Base-by-base conservation (phyloP, 1,140 invertebrate genomes). In the Drosophila willistoni region DNA sequence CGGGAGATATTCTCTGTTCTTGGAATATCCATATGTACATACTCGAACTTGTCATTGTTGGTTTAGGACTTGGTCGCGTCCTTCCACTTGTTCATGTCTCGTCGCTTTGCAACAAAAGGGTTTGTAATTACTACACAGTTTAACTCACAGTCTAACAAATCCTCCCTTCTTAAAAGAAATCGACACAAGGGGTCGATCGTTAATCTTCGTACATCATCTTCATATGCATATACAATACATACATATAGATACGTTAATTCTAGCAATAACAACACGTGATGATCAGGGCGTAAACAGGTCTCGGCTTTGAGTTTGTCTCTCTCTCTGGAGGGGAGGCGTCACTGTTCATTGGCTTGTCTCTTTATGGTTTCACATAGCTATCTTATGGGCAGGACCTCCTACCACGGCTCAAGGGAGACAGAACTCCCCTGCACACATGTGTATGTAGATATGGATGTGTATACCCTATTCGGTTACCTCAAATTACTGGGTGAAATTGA, bases 241-340 rank as follows among this genome's bases (percentile, higher is more conserved):
- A 4, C 22, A 25, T 25, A 29, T 25, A 4, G 3, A 25, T 25
- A 82, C 71, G 79, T 67, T 60, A 76, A 77, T 63, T 60, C 72
- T 60, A 66, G 60, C 73, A 67, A 79, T 64, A 82, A 82, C 79
- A 82, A 82, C 79, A 82, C 82, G 82, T 86, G 73, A 47, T 71
- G 73, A 80, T 73, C 81, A 54, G 68, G 83, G 83, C 82, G 82
- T 69, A 73, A 73, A 86, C 82, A 86, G 79, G 64, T 82, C 79
- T 65, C 55, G 33, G 64, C 64, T 71, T 72, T 66, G 55, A 59
- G 39, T 39, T 59, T 47, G 57, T 62, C 70, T 71, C 70, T 62
- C 70, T 71, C 70, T 84, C 64, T 36, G 29, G 3, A 22, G 9
- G 44, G 61, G 57, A 67, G 82, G 83, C 83, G 82, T 79, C 79